These are phyloP conservation scores for Pithys albifrons DNA, from an alignment of 2,113 vertebrate species.

Conservation along the genomic window DNA sequence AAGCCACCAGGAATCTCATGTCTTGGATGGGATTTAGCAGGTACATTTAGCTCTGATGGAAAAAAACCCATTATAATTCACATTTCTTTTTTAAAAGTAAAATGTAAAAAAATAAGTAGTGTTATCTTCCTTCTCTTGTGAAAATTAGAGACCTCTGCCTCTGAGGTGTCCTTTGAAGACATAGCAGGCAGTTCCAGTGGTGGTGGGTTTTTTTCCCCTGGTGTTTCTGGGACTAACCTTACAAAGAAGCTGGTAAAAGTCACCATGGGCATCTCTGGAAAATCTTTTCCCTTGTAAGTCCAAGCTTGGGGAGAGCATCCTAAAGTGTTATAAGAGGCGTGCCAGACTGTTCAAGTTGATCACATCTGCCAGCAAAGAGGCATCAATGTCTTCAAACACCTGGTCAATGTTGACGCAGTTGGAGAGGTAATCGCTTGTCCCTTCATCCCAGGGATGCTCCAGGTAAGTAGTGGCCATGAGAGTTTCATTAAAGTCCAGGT, in stretches of 20 bases:
- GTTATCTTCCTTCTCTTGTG: conserved; percentile 32
- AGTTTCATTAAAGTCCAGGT: conserved; percentile 87
- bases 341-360: conserved; percentile 79
- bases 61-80: neutral
- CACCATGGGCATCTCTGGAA: neutral
- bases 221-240: neutral
- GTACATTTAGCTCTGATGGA: neutral
- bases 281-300: conserved; percentile 2
- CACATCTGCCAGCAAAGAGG: conserved; percentile 72
- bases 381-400: conserved; percentile 82
- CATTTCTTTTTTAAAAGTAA: conserved; percentile 52
- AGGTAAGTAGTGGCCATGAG: conserved; percentile 89
- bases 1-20: conserved; percentile 37
- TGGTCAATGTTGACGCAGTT: conserved; percentile 81
- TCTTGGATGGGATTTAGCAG: conserved; percentile 6
- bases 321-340: conserved; percentile 77
- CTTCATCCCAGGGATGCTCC: conserved; percentile 90
- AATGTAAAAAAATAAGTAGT: conserved; percentile 65
- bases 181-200: neutral
- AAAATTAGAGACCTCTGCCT: conserved; percentile 15
- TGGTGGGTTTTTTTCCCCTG: neutral
- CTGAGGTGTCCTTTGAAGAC: neutral
- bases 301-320: neutral
- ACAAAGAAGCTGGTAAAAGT: neutral
- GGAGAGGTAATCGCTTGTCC: conserved; percentile 76